Conservation (phyloP, 1,140 invertebrate genomes). For the Oscheius sp. region DNA sequence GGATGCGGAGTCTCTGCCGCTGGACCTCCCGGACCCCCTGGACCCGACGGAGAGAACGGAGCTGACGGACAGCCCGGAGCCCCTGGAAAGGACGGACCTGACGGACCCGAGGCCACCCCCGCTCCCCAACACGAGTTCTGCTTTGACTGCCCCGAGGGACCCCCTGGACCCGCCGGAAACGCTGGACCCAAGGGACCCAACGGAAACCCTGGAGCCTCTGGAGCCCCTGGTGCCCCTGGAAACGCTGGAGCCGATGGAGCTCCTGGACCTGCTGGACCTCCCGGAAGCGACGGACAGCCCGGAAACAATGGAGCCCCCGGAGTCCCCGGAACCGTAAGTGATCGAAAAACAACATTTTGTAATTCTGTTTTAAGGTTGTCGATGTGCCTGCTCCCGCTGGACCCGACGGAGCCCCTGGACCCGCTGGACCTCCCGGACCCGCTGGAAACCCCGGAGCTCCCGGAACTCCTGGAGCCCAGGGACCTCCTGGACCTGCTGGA, state of each 20-base stretch:
- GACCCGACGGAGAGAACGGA: conserved; percentile 46
- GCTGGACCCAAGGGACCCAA: conserved; percentile 34
- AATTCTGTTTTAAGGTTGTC: no score
- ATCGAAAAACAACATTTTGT: no score
- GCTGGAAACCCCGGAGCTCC: conserved; percentile 31
- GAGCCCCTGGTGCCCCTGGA: conserved; percentile 35
- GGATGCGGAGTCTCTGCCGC: conserved; percentile 46
- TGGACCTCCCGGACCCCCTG: conserved; percentile 47
- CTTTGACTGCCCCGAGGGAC: conserved; percentile 47
- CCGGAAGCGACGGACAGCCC: conserved; percentile 30
- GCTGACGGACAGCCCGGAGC: conserved; percentile 24
- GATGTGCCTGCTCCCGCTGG: conserved; percentile 33
- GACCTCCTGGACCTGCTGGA: conserved; percentile 35
- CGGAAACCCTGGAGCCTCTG: conserved; percentile 31
- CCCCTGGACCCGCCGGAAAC: conserved; percentile 38
- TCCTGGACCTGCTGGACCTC: conserved; percentile 19
- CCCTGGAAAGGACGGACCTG: conserved; percentile 42
- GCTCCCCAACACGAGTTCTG: conserved; percentile 38
- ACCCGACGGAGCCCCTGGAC: conserved; percentile 29
- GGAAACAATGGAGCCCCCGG: conserved; percentile 32
- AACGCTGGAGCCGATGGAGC: conserved; percentile 22
- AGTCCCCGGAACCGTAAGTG: conserved; percentile 28
- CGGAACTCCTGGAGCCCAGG: conserved; percentile 23
- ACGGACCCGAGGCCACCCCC: conserved; percentile 33
- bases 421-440: conserved; percentile 29